Conservation (phyloP, 2,797 vertebrate genomes). For the Rhinatrema bivittatum region DNA sequence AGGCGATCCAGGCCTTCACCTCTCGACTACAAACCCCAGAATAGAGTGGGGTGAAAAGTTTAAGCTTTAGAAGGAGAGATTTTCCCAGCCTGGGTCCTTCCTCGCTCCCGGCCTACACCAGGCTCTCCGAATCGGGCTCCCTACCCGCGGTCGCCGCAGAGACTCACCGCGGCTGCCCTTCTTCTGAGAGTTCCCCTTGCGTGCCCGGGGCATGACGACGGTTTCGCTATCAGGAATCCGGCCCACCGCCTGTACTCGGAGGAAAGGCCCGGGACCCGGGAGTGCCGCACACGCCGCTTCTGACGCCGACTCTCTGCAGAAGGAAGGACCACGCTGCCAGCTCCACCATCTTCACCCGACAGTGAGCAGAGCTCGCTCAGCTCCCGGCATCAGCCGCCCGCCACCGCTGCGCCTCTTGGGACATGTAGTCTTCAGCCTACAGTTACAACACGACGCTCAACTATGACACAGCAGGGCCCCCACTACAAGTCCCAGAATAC, state of each 20-base stretch:
- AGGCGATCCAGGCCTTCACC: no score
- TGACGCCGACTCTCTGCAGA: not conserved
- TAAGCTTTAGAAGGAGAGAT: no score
- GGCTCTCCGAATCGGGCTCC: no score
- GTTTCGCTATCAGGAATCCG: not conserved
- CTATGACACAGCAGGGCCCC: not conserved
- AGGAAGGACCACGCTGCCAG: constrained; percentile 18
- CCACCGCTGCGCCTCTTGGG: constrained; percentile 14
- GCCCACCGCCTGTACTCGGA: not conserved
- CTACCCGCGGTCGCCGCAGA: not conserved
- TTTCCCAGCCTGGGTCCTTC: no score
- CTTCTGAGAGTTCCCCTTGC: constrained; percentile 15
- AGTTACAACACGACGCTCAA: not conserved
- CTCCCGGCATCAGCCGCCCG: not conserved
- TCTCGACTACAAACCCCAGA: no score
- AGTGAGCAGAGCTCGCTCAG: constrained; percentile 3
- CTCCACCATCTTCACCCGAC: constrained; percentile 33
- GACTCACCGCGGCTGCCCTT: constrained; percentile 23
- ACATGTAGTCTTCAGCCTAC: constrained; percentile 12
- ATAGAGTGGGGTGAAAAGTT: no score
- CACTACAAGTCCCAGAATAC: constrained; percentile 31
- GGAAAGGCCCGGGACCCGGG: constrained; percentile 27
- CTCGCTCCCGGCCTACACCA: no score
- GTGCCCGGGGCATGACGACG: constrained; percentile 32
- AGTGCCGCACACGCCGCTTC: not conserved